Evolutionary conservation across 2,113 vertebrate species (phyloP), one percentile per base, ranked within the genome.

Genomic region (Xyliphius kryptos): DNA sequence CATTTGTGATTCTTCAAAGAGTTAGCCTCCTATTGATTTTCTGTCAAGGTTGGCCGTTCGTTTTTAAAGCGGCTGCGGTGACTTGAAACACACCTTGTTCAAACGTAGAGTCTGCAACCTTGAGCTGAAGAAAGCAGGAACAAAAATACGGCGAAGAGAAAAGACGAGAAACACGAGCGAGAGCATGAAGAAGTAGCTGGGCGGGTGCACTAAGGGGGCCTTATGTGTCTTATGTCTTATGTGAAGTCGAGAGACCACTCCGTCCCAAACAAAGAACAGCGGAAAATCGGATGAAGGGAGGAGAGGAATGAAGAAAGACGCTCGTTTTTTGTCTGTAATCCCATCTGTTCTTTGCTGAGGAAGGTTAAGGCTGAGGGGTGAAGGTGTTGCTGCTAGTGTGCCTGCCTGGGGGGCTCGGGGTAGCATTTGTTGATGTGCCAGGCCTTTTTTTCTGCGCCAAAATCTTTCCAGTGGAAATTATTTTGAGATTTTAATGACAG

Each of bases 1-100:
- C 86, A 85, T 88, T 84, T 89, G 86, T 86, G 85, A 86, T 89
- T 88, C 86, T 88, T 89, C 86, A 89, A 89, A 88, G 85, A 87
- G 81, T 88, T 89, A 85, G 86, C 83, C 85, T 87, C 78, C 79
- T 87, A 89, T 89, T 87, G 87, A 89, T 89, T 89, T 86, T 83
- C 81, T 88, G 87, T 86, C 87, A 86, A 87, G 87, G 87, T 86
- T 85, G 82, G 82, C 81, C 76, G 80, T 84, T 83, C 82, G 83
- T 85, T 87, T 86, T 83, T 81, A 86, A 83, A 84, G 83, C 85
- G 82, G 83, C 85, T 82, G 80, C 80, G 83, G 81, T 76, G 79
- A 85, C 83, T 83, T 76, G 77, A 83, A 86, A 73, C 77, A 73
- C 64, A 79, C 80, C 75, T 80, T 79, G 83, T 78, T 77, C 81